Evolutionary conservation across 2,797 vertebrate species (phyloP), one percentile per base, ranked within the genome.

Genomic region (Ambastaia sidthimunki): DNA sequence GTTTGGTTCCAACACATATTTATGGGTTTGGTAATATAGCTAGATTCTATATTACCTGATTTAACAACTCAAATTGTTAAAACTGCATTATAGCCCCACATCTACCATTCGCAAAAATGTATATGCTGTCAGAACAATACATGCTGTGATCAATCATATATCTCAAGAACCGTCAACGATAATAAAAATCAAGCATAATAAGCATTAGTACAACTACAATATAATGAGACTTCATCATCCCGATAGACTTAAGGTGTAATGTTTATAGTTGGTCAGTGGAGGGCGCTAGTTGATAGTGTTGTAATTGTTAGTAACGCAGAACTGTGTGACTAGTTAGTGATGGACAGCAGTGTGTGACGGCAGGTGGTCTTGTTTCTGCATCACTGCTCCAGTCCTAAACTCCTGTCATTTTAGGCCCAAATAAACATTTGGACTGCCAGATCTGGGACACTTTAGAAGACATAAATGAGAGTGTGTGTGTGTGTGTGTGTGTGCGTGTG

Each of bases 341-440:
- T 54, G 9, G 47, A 78, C 71, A 70, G 65, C 65, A 57, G 71
- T 21, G 31, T 31, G 19, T 70, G 76, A 82, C 63, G 48, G 71
- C 71, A 82, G 81, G 55, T 78, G 76, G 76, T 78, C 71, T 50
- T 78, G 59, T 81, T 80, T 78, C 79, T 28, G 47, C 74, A 52
- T 74, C 70, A 28, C 34, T 70, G 57, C 74, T 12, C 66, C 57
- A n/a, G 31, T 63, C 50, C 23, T 11, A n/a, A 52, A 47, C 28
- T 73, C 59, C 50, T 15, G 16, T 76, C 66, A 63, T 54, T 76
- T 55, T 80, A 57, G 52, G 67, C 55, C 21, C 55, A 34, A 74
- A 55, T 78, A 67, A 60, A 78, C 70, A 76, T 52, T 25, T 47
- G 63, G 34, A 48, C 65, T 65, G 76, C 55, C 72, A 62, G 47